These are phyloP conservation scores for Drosophila asahinai DNA, from an alignment of 1,140 invertebrate genomes.

Conservation along the genomic window DNA sequence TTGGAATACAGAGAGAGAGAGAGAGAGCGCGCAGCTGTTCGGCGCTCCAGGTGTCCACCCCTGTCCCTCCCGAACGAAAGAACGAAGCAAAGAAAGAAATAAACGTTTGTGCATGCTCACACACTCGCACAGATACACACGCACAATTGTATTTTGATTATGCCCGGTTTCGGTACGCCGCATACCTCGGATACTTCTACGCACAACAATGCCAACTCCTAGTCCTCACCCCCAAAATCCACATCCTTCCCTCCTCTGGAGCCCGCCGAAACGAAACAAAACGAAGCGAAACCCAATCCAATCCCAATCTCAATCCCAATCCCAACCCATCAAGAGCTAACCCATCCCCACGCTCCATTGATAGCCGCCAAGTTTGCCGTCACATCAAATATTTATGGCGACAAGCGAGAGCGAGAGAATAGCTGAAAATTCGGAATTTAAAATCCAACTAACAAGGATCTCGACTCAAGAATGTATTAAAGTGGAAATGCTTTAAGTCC, in stretches of 20 bases:
- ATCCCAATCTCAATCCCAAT: constrained; percentile 8
- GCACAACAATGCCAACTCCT: constrained; percentile 75
- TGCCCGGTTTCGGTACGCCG: constrained; percentile 81
- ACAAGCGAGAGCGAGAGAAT: constrained; percentile 46
- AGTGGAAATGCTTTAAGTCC: constrained; percentile 12
- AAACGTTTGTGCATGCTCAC: constrained; percentile 68
- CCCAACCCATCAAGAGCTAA: constrained; percentile 15
- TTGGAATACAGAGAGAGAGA: constrained; percentile 8
- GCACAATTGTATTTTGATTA: constrained; percentile 83
- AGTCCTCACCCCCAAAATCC: constrained; percentile 17
- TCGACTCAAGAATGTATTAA: constrained; percentile 21
- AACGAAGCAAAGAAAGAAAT: constrained; percentile 41
- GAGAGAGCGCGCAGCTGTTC: constrained; percentile 42
- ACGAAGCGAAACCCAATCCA: constrained; percentile 18
- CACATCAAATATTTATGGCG: constrained; percentile 81
- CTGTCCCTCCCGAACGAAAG: constrained; percentile 28
- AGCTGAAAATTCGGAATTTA: constrained; percentile 45
- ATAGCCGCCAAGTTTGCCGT: constrained; percentile 71
- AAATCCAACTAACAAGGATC: constrained; percentile 36
- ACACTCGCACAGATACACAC: constrained; percentile 44
- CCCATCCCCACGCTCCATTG: constrained; percentile 43
- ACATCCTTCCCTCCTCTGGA: not conserved
- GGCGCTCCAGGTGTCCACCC: constrained; percentile 53
- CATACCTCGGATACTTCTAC: constrained; percentile 80
- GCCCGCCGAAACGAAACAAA: constrained; percentile 4